These are phyloP conservation scores for Pseudopipra pipra DNA, from an alignment of 2,113 vertebrate species.

Conservation along the genomic window DNA sequence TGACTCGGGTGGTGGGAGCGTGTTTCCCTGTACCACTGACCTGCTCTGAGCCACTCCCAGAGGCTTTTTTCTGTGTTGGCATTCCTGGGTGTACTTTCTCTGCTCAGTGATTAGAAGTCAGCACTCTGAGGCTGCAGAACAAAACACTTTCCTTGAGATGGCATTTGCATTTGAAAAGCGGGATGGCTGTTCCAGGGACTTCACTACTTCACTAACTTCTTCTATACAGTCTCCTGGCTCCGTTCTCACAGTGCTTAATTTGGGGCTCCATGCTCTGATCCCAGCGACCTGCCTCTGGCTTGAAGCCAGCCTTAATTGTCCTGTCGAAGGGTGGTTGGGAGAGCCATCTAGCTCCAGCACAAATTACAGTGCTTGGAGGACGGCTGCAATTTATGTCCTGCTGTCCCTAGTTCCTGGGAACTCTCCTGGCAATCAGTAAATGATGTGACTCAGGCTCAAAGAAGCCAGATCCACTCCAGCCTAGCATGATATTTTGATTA, in stretches of 20 bases:
- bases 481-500: slow-evolving; percentile 12
- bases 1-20: not conserved
- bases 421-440: slow-evolving; percentile 40
- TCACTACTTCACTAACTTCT: not conserved
- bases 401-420: slow-evolving; percentile 46
- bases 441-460: not conserved
- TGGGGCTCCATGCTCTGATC: not conserved
- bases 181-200: not conserved
- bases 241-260: not conserved
- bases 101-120: not conserved
- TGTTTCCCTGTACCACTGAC: not conserved
- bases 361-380: not conserved
- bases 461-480: slow-evolving; percentile 35
- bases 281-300: slow-evolving; percentile 2
- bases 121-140: not conserved
- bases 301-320: not conserved
- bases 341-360: not conserved
- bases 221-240: not conserved
- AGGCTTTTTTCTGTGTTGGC: not conserved
- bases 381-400: slow-evolving; percentile 13
- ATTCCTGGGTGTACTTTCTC: not conserved
- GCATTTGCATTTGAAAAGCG: slow-evolving; percentile 53
- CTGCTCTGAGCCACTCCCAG: not conserved
- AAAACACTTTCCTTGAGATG: not conserved
- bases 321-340: not conserved